These are phyloP conservation scores for Apocheima hispidaria DNA, from an alignment of 2,888 invertebrate genomes.

Conservation along the genomic window DNA sequence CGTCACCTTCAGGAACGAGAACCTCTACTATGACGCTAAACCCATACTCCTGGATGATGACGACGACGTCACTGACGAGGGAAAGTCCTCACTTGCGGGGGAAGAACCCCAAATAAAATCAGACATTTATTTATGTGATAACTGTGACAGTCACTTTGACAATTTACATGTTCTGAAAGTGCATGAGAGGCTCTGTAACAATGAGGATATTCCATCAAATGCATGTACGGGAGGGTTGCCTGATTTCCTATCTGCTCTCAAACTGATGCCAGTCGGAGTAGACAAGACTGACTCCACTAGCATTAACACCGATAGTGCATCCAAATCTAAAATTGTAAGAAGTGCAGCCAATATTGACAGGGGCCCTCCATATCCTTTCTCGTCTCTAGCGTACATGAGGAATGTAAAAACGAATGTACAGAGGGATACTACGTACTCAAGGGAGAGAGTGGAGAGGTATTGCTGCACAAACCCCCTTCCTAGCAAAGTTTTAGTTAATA, in stretches of 20 bases:
- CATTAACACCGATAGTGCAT: conserved; percentile 50
- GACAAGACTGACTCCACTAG: conserved; percentile 42
- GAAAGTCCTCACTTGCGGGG: neutral
- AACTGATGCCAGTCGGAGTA: conserved; percentile 61
- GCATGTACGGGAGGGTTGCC: conserved; percentile 64
- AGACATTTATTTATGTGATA: conserved; percentile 91
- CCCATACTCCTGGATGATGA: conserved; percentile 29
- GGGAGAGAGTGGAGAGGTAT: conserved; percentile 78
- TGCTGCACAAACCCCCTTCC: conserved; percentile 66
- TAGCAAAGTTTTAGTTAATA: conserved; percentile 71
- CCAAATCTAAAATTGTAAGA: conserved; percentile 66
- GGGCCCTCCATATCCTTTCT: conserved; percentile 80
- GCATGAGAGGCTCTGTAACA: conserved; percentile 81
- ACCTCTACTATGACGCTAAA: conserved; percentile 84
- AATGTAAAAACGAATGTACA: conserved; percentile 68
- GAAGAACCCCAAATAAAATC: conserved; percentile 81
- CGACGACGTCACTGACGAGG: conserved; percentile 27
- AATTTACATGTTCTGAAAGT: conserved; percentile 70
- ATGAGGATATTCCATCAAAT: conserved; percentile 59
- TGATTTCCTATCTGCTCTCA: conserved; percentile 75
- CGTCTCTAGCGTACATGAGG: conserved; percentile 76
- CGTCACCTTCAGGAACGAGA: conserved; percentile 92
- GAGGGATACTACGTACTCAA: conserved; percentile 67
- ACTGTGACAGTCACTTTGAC: conserved; percentile 91
- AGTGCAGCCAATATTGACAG: conserved; percentile 70